Base-by-base conservation (phyloP, 2,113 vertebrate genomes). In the Actinemys pallida region DNA sequence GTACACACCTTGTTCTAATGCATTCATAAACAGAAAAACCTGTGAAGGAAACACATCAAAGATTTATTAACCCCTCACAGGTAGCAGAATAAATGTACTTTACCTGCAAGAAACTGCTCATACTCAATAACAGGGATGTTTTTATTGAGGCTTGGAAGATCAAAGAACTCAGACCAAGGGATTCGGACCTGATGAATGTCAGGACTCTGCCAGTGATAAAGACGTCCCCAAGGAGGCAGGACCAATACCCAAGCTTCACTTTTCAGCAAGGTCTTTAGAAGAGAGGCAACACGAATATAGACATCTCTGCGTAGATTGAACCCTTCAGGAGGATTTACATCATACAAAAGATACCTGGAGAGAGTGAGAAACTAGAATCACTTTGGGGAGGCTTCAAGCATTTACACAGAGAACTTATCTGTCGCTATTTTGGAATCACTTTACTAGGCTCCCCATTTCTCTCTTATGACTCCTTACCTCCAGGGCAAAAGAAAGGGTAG, bases 281-380 rank as follows among this genome's bases (percentile, higher is more conserved):
- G 98, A 9, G 99, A 99, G 22, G 99, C 99, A 53, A 99, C 93
- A 20, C 99, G 99, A 93, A 99, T 95, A 16, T 99, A 99, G 24
- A 99, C 99, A 53, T 99, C 99, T 92, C 99, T 97, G n/a, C 99
- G 98, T 65, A 99, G 98, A 97, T 99, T 99, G 95, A 99, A 99
- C 49, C 99, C 99, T 97, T 99, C 99, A 0, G 99, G 99, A 25
- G 99, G 99, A 87, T 99, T 99, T 78, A 99, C 99, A 2, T 99
- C 99, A 3, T 99, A 99, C 87, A 99, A 95, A 56, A 99, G 98
- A 79, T 99, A 99, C 47, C 99, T 99, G 95, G 11, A 27, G 24
- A 85, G 35, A 89, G 72, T 27, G 94, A 75, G 80, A 22, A 57
- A 39, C 56, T 1, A 1, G 7, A 5, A 8, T 90, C 42, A 86